Evolutionary conservation across 2,113 vertebrate genomes (phyloP).

Genomic region (Antechinus flavipes): DNA sequence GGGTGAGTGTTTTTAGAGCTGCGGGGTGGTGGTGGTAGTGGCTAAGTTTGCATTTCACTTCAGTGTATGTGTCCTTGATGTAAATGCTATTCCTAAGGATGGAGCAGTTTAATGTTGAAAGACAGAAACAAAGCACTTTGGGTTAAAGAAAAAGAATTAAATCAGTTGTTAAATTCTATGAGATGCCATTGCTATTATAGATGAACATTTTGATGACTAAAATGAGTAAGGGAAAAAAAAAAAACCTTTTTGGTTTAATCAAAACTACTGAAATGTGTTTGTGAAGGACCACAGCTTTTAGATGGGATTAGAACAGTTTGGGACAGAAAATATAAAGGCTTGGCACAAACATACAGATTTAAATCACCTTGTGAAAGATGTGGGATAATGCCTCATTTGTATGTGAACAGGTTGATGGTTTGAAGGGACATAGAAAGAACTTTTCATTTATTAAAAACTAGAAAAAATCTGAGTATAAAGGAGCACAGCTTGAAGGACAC

Average conservation of each 20-base stretch:
- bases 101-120: background rate
- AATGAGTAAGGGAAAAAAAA: background rate
- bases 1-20: background rate
- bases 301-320: background rate
- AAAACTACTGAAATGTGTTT: background rate
- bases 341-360: background rate
- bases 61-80: background rate
- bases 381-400: background rate
- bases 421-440: background rate
- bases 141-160: background rate
- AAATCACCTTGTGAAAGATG: conserved; percentile 1
- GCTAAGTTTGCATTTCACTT: background rate
- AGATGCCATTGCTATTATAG: background rate
- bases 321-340: background rate
- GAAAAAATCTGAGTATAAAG: background rate
- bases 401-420: background rate
- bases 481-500: background rate
- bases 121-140: background rate
- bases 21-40: too few species aligned
- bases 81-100: background rate
- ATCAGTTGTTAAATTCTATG: background rate
- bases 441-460: background rate
- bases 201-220: background rate
- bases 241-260: background rate
- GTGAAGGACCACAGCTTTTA: background rate